A percentile compares a stretch with the other conserved stretches of the same genome.
Evolutionary conservation across 2,797 vertebrate species (phyloP).

Genomic region (Paramormyrops hopkinsi): DNA sequence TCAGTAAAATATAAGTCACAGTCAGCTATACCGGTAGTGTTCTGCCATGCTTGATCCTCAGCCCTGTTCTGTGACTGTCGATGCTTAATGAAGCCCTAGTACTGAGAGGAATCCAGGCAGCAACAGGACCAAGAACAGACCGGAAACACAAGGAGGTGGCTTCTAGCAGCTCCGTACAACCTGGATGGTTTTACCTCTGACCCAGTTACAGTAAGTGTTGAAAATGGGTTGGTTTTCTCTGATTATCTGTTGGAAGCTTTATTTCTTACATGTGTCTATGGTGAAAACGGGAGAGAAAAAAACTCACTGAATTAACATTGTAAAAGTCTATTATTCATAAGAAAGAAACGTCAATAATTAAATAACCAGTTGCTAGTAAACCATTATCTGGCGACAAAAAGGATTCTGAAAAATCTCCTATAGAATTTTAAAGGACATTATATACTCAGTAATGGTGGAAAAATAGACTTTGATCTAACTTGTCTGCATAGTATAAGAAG

Average conservation of each 20-base stretch:
- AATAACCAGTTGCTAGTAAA: not conserved
- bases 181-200: not conserved
- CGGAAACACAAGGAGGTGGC: not conserved
- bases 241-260: not conserved
- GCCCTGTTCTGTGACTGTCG: not conserved
- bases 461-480: slow-evolving; percentile 35
- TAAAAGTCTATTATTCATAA: not conserved
- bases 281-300: not conserved
- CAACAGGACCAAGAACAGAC: not conserved
- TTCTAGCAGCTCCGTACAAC: not conserved
- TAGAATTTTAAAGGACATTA: slow-evolving; percentile 9
- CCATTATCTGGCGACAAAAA: not conserved
- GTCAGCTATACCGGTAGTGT: slow-evolving; percentile 54
- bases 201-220: not conserved
- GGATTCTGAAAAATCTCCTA: not conserved
- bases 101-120: not conserved
- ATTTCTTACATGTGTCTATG: not conserved
- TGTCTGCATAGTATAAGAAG: slow-evolving; percentile 27
- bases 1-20: slow-evolving; percentile 72
- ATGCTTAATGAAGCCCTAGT: not conserved
- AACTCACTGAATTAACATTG: not conserved
- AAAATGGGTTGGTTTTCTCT: not conserved
- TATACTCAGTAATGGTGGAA: slow-evolving; percentile 15
- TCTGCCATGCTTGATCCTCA: not conserved
- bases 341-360: not conserved